A percentile compares a stretch with the other conserved stretches of the same genome.
Evolutionary conservation across 2,888 invertebrate species (phyloP).

Genomic region (Cepaea hortensis): DNA sequence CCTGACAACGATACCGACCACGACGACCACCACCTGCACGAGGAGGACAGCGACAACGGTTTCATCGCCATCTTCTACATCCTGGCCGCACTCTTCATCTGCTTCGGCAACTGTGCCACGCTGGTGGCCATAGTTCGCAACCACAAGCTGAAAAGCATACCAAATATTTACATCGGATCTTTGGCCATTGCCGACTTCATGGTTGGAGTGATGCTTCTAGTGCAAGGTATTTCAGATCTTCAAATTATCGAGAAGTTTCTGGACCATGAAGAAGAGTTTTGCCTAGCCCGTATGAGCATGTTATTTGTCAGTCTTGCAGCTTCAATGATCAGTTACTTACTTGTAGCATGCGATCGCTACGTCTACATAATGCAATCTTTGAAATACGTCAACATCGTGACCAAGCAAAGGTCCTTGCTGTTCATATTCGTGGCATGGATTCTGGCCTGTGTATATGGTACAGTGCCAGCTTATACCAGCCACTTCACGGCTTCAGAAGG

Average conservation of each 20-base stretch:
- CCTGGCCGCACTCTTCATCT: slow-evolving; percentile 42
- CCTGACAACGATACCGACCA: neutral
- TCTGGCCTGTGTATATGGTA: slow-evolving; percentile 33
- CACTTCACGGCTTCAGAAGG: slow-evolving; percentile 13
- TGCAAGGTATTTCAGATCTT: slow-evolving; percentile 34
- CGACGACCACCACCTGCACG: neutral
- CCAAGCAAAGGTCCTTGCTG: slow-evolving; percentile 31
- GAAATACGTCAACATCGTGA: slow-evolving; percentile 40
- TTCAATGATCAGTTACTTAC: slow-evolving; percentile 39
- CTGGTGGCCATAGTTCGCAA: slow-evolving; percentile 46
- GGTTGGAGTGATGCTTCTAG: slow-evolving; percentile 42
- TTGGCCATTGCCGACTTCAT: slow-evolving; percentile 52
- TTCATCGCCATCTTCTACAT: slow-evolving; percentile 30
- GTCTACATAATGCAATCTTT: slow-evolving; percentile 48
- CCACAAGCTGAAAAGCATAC: slow-evolving; percentile 47
- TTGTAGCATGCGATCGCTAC: slow-evolving; percentile 48
- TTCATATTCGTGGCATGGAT: slow-evolving; percentile 44
- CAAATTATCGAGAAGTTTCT: neutral
- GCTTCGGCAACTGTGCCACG: slow-evolving; percentile 50
- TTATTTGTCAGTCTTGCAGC: slow-evolving; percentile 30
- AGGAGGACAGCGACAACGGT: slow-evolving; percentile 2
- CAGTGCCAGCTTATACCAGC: slow-evolving; percentile 44
- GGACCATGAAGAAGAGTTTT: slow-evolving; percentile 34
- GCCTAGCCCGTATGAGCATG: slow-evolving; percentile 44
- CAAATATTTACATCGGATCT: slow-evolving; percentile 54